Percentiles rank a stretch among this genome's conserved stretches.
Conservation (phyloP, 2,797 vertebrate species). For the Labeo calbasu region DNA sequence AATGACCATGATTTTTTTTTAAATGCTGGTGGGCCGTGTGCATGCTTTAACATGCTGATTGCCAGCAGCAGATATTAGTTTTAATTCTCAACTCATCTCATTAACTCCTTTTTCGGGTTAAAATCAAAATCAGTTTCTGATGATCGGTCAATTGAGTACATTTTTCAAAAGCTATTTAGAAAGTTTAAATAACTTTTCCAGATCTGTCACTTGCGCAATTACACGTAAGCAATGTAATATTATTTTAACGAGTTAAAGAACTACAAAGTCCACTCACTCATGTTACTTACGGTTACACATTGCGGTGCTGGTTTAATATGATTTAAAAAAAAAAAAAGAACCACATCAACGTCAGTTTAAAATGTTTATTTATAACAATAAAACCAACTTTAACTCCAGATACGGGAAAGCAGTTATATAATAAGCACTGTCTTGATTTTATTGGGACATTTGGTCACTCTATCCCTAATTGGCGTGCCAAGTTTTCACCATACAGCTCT, state of each 20-base stretch:
- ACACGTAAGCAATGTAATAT: neutral
- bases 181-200: neutral
- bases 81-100: neutral
- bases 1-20: neutral
- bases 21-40: neutral
- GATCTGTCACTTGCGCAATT: neutral
- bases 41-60: neutral
- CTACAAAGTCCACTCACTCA: neutral
- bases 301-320: neutral
- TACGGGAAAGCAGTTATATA: neutral
- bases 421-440: neutral
- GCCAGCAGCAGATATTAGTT: neutral
- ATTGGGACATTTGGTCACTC: conserved; percentile 14
- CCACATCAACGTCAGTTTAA: neutral
- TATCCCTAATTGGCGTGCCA: neutral
- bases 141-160: neutral
- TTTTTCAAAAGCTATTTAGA: neutral
- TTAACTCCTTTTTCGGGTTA: neutral
- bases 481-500: conserved; percentile 3
- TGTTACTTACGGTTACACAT: neutral
- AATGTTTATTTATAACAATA: neutral
- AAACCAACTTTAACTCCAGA: neutral
- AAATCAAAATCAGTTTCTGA: neutral
- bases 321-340: neutral
- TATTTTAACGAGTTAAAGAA: neutral